phyloP scores from a whole-genome alignment of 2,113 vertebrate genomes.

The Tupaia chinensis region DNA sequence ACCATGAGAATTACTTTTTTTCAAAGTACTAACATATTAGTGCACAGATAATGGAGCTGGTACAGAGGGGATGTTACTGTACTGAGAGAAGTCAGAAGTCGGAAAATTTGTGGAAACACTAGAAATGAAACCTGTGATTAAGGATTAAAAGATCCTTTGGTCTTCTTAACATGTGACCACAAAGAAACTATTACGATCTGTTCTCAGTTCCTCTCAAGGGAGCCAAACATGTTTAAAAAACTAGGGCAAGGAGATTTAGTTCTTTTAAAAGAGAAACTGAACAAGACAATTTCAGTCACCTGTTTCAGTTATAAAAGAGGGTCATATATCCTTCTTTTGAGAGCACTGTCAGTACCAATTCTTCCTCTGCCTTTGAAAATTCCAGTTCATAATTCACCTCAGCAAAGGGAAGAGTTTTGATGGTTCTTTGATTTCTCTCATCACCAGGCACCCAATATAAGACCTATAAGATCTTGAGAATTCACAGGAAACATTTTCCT shows the following conservation, averaged over 20 bases:
- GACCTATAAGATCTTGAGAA: background rate
- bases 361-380: slow-evolving; percentile 25
- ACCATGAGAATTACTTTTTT: background rate
- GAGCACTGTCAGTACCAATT: background rate
- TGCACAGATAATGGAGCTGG: background rate
- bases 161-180: background rate
- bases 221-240: background rate
- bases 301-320: background rate
- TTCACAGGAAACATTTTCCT: background rate
- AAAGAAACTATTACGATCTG: background rate
- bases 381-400: background rate
- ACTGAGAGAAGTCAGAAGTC: background rate
- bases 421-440: background rate
- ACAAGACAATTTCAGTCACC: background rate
- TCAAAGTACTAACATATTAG: background rate
- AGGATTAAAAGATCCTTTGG: background rate
- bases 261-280: background rate
- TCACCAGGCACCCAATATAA: background rate
- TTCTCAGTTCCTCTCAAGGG: background rate
- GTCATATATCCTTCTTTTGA: background rate
- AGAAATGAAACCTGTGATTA: slow-evolving; percentile 8
- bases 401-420: background rate
- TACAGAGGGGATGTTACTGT: background rate
- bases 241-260: background rate
- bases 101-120: background rate